Evolutionary conservation across 1,140 invertebrate genomes (phyloP).

Genomic region (Hyles euphorbiae): DNA sequence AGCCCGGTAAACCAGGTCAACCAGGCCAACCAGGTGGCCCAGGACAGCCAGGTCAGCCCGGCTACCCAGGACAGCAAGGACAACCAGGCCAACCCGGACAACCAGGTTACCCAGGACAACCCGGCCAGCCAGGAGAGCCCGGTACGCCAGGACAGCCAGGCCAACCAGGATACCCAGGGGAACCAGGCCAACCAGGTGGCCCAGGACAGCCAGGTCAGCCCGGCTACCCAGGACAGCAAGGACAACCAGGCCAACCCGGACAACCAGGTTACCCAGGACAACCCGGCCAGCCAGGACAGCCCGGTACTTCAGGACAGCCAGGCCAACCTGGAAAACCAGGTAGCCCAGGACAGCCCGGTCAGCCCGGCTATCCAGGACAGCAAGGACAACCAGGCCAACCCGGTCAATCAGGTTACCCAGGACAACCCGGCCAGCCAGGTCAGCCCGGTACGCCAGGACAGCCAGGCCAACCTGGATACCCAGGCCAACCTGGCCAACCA

Average conservation of each 20-base stretch:
- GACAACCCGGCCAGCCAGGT: constrained; percentile 18
- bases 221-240: constrained; percentile 20
- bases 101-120: constrained; percentile 16
- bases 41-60: constrained; percentile 26
- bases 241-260: constrained; percentile 25
- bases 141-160: constrained; percentile 32
- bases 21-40: constrained; percentile 15
- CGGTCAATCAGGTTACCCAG: constrained; percentile 26
- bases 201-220: constrained; percentile 29
- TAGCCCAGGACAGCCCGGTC: constrained; percentile 14
- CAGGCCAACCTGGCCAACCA: constrained; percentile 19
- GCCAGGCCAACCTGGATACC: constrained; percentile 19
- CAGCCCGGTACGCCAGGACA: constrained; percentile 16
- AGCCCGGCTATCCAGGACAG: constrained; percentile 17
- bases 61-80: constrained; percentile 18
- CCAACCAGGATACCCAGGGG: constrained; percentile 19
- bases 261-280: constrained; percentile 18
- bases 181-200: constrained; percentile 18
- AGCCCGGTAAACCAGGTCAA: no score
- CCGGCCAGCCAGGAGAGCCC: constrained; percentile 23
- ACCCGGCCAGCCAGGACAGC: background rate
- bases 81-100: constrained; percentile 18
- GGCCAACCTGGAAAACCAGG: constrained; percentile 29
- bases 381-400: constrained; percentile 20
- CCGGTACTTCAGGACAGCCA: constrained; percentile 13